phyloP scores from a whole-genome alignment of 2,888 invertebrate species.

The Achlya flavicornis region DNA sequence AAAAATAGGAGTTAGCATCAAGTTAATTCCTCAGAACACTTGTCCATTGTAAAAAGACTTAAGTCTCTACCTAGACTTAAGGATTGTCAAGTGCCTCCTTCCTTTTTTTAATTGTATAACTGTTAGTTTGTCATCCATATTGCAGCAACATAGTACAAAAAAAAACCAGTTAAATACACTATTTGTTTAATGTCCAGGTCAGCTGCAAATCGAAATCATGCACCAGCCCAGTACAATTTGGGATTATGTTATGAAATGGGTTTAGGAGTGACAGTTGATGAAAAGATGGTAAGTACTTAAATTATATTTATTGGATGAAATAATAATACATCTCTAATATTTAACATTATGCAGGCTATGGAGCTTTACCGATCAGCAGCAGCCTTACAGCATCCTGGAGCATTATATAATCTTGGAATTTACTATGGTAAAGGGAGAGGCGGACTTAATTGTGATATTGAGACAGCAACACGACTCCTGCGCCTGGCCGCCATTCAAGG shows the following conservation, averaged over 20 bases:
- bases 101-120: too few species aligned
- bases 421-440: conserved; percentile 87
- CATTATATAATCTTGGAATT: conserved; percentile 88
- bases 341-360: conserved; percentile 80
- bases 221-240: conserved; percentile 86
- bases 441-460: conserved; percentile 76
- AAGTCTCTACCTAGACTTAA: too few species aligned
- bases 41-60: too few species aligned
- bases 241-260: conserved; percentile 88
- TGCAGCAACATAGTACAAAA: too few species aligned
- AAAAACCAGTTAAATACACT: too few species aligned
- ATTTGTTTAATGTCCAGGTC: conserved; percentile 48
- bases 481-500: conserved; percentile 85
- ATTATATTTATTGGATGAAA: not conserved
- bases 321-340: conserved; percentile 9
- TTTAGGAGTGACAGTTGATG: conserved; percentile 84
- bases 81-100: too few species aligned
- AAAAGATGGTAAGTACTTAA: conserved; percentile 75
- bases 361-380: conserved; percentile 86
- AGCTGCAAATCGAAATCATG: conserved; percentile 84
- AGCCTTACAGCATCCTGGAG: conserved; percentile 85
- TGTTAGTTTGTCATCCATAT: too few species aligned
- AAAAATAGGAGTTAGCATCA: too few species aligned
- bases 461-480: conserved; percentile 78
- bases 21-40: too few species aligned